Evolutionary conservation across 1,140 invertebrate species (phyloP).

Genomic region (Luehdorfia chinensis): DNA sequence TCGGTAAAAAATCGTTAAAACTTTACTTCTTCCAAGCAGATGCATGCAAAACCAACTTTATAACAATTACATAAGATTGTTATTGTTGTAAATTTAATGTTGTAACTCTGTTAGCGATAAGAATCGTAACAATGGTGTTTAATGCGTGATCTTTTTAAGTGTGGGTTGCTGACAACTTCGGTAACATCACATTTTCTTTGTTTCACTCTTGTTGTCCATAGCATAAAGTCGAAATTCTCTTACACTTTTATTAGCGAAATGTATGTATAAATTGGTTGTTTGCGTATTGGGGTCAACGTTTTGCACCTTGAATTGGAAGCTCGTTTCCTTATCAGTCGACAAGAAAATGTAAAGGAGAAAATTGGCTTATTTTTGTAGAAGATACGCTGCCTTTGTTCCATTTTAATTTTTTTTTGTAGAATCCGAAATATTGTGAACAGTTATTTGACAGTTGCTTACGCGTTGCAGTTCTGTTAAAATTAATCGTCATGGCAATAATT

Average conservation of each 20-base stretch:
- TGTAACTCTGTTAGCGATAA: slow-evolving; percentile 7
- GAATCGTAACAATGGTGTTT: slow-evolving; percentile 19
- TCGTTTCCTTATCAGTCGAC: slow-evolving; percentile 44
- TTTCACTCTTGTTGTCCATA: neutral
- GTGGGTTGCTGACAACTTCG: slow-evolving; percentile 1
- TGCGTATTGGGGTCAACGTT: slow-evolving; percentile 50
- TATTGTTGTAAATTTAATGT: neutral
- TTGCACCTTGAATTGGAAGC: slow-evolving; percentile 56
- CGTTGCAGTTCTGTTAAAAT: no score
- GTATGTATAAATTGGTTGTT: slow-evolving; percentile 13
- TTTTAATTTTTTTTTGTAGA: neutral
- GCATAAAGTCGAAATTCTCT: slow-evolving; percentile 19
- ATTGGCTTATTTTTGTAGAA: slow-evolving; percentile 21
- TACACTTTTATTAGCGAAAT: slow-evolving; percentile 1
- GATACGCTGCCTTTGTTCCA: neutral
- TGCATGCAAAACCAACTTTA: slow-evolving; percentile 2
- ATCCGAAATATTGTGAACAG: no score
- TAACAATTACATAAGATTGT: neutral
- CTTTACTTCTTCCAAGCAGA: neutral
- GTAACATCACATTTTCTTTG: neutral
- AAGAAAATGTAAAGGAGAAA: slow-evolving; percentile 44
- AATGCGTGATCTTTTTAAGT: slow-evolving; percentile 18
- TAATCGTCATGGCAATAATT: no score
- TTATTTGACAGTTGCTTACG: no score
- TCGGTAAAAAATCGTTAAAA: slow-evolving; percentile 9